phyloP scores from a whole-genome alignment of 2,797 vertebrate genomes.

The Melanotaenia trifasciata region DNA sequence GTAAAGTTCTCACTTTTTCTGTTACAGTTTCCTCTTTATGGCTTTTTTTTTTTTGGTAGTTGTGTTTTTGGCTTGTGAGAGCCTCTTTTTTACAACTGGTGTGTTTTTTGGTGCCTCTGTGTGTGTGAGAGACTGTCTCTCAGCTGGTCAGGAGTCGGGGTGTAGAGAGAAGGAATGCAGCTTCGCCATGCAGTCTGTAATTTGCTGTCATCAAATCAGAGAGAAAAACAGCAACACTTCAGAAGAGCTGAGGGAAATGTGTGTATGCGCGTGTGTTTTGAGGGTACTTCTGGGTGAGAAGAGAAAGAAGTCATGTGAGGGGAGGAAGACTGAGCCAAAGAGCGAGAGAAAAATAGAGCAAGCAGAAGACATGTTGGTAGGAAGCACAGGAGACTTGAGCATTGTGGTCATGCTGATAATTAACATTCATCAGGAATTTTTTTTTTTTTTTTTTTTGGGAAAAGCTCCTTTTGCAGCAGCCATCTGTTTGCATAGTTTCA shows the following conservation, averaged over 20 bases:
- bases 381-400: neutral
- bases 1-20: slow-evolving; percentile 5
- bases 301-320: slow-evolving; percentile 48
- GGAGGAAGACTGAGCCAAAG: slow-evolving; percentile 8
- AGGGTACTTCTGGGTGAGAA: slow-evolving; percentile 27
- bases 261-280: slow-evolving; percentile 34
- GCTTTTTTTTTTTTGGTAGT: slow-evolving; percentile 22
- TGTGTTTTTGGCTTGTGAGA: slow-evolving; percentile 29
- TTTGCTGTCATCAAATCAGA: slow-evolving; percentile 82
- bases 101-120: slow-evolving; percentile 22
- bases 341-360: neutral
- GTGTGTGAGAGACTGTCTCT: slow-evolving; percentile 47
- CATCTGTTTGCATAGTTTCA: slow-evolving; percentile 1
- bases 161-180: slow-evolving; percentile 76
- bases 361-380: neutral
- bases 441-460: neutral
- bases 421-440: slow-evolving; percentile 3
- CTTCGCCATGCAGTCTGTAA: slow-evolving; percentile 78
- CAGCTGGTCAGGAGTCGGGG: slow-evolving; percentile 65
- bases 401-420: neutral
- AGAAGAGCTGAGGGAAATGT: slow-evolving; percentile 42
- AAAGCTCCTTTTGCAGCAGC: neutral
- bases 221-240: slow-evolving; percentile 75
- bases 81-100: slow-evolving; percentile 28
- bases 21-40: slow-evolving; percentile 8